Conservation (phyloP, 2,797 vertebrate species). For the Buceros bicornis region DNA sequence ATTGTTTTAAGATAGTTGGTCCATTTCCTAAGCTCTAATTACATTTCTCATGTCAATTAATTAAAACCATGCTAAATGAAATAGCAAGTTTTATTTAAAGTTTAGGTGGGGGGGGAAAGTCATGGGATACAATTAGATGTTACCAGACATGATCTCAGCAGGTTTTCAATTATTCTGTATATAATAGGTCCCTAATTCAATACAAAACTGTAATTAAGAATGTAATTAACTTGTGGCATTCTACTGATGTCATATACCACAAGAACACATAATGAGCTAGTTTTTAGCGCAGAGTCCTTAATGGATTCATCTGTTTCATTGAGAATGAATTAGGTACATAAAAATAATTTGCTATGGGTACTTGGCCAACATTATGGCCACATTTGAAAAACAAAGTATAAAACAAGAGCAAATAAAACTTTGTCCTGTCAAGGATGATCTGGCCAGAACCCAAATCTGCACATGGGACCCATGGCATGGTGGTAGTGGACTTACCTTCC, state of each 20-base stretch:
- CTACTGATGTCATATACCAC: conserved; percentile 69
- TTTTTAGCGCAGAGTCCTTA: conserved; percentile 35
- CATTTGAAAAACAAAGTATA: background rate
- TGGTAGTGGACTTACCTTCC: background rate
- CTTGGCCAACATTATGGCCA: background rate
- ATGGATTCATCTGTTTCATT: conserved; percentile 10
- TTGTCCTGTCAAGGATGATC: background rate
- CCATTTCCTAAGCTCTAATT: conserved; percentile 60
- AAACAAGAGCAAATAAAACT: background rate
- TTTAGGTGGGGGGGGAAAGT: conserved; percentile 25
- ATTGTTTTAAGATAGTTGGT: conserved; percentile 27
- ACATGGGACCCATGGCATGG: fast-evolving
- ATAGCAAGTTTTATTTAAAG: conserved; percentile 72
- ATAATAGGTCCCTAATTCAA: conserved; percentile 76
- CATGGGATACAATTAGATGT: conserved; percentile 69
- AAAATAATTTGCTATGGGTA: conserved; percentile 50
- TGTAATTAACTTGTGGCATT: conserved; percentile 77
- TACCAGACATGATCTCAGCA: conserved; percentile 79
- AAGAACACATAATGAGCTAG: conserved; percentile 55
- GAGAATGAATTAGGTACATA: conserved; percentile 36
- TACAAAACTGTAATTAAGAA: conserved; percentile 81
- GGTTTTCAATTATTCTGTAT: conserved; percentile 80
- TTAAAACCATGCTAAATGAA: conserved; percentile 75
- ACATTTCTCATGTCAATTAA: conserved; percentile 74
- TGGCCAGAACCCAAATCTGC: background rate